Evolutionary conservation across 1,140 invertebrate genomes (phyloP).

Genomic region (Notospermus geniculatus): DNA sequence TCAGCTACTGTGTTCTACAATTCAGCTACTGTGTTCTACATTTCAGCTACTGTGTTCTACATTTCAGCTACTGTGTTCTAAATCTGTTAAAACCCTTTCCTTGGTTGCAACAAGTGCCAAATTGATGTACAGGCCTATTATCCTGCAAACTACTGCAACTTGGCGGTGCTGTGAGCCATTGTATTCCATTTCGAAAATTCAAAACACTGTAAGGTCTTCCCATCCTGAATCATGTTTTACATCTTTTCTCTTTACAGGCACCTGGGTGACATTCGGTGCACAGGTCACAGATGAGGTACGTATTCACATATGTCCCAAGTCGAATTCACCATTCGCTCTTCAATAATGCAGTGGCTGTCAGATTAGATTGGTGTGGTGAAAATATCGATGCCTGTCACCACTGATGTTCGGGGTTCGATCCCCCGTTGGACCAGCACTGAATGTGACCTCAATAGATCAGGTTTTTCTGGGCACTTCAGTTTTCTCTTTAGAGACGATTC

Average conservation of each 20-base stretch:
- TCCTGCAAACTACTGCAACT: no score
- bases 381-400: neutral
- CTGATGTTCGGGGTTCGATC: no score
- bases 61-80: no score
- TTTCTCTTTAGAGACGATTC: no score
- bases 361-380: neutral
- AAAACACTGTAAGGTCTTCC: neutral
- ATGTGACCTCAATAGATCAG: neutral
- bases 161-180: no score
- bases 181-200: no score
- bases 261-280: constrained; percentile 86
- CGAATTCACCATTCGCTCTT: neutral
- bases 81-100: no score
- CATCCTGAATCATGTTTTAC: neutral
- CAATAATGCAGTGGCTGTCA: neutral
- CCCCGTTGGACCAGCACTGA: neutral
- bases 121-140: neutral
- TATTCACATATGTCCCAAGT: constrained; percentile 7
- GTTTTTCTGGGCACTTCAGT: no score
- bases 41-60: no score
- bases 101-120: neutral
- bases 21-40: no score
- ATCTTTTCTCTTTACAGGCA: constrained; percentile 61
- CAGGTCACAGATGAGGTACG: constrained; percentile 72
- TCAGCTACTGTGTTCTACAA: no score